Evolutionary conservation across 2,888 invertebrate genomes (phyloP), one percentile per base, ranked within the genome.

Genomic region (Apodemia mormo): DNA sequence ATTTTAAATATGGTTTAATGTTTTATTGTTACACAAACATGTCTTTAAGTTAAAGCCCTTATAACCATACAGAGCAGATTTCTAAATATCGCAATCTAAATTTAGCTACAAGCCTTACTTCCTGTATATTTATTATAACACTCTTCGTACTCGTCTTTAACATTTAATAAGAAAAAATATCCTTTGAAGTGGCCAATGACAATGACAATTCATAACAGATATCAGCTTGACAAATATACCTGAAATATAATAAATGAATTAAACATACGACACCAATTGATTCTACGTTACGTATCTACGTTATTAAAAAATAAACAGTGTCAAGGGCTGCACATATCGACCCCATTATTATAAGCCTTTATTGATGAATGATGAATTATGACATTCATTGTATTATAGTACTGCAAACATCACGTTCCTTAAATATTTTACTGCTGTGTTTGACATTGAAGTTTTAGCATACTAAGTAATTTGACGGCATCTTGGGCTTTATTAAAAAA

Each of bases 301-400:
- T 71, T 65, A 65, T 69, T 70, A 70, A 69, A 86, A 40, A 85
- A 82, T 83, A 85, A 89, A 89, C 83, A 89, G 88, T 89, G 89
- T 88, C 89, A 89, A 89, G 89, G 89, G 81, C 80, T 80, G 68
- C 83, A 83, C 86, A 86, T 87, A 89, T 88, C 85, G 88, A 89
- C 89, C 89, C 86, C 87, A 85, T 85, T 81, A 85, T 85, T 81
- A 45, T 43, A 33, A 66, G 37, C 58, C 54, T 54, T 69, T 72
- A 83, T 82, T 66, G 70, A 67, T 67, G 69, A 67, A 70, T 66
- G 70, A 67, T 67, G 69, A 67, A 70, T 74, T 69, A 68, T 67
- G 69, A 30, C 58, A 58, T 58, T 61, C 30, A 61, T 61, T 61
- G 58, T 61, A 33, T 30, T 61, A 22, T 33, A 30, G 58, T 33